Percentiles rank a stretch among this genome's conserved stretches.
Conservation (phyloP, 2,888 invertebrate species). For the Ichneumon xanthorius region DNA sequence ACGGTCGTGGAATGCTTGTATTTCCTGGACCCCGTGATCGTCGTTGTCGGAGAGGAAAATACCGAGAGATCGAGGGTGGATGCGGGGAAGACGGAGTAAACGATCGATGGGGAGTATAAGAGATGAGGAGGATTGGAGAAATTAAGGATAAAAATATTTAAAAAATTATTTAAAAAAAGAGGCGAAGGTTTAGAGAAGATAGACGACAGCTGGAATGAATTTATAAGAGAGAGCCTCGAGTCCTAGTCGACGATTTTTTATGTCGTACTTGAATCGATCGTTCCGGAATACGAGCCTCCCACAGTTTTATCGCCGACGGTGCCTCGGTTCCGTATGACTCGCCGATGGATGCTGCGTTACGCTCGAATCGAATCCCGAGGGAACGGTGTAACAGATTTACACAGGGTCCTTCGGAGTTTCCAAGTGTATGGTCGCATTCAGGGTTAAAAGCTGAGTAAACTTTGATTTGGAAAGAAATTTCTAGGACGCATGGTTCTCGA, state of each 20-base stretch:
- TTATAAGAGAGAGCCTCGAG: slow-evolving; percentile 41
- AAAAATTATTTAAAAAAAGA: slow-evolving; percentile 20
- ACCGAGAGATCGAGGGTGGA: slow-evolving; percentile 39
- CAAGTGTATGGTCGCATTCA: background rate
- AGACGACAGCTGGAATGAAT: slow-evolving; percentile 52
- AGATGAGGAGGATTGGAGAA: slow-evolving; percentile 31
- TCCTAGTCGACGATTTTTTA: slow-evolving; percentile 34
- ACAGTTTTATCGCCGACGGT: slow-evolving; percentile 43
- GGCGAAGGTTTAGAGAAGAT: slow-evolving; percentile 22
- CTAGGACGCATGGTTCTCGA: background rate
- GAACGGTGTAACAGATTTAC: background rate
- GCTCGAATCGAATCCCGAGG: background rate
- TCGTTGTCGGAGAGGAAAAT: slow-evolving; percentile 55
- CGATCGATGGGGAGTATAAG: slow-evolving; percentile 56
- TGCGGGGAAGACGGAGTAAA: slow-evolving; percentile 25
- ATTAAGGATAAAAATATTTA: slow-evolving; percentile 26
- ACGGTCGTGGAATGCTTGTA: slow-evolving; percentile 63
- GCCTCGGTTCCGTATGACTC: background rate
- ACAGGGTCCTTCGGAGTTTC: background rate
- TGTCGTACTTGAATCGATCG: slow-evolving; percentile 45
- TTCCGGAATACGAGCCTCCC: slow-evolving; percentile 4
- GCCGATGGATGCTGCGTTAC: background rate
- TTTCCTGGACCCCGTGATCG: slow-evolving; percentile 64
- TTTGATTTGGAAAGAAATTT: background rate
- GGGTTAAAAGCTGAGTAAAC: background rate